These are phyloP conservation scores for Spodoptera frugiperda DNA, from an alignment of 1,140 invertebrate species.

Conservation along the genomic window DNA sequence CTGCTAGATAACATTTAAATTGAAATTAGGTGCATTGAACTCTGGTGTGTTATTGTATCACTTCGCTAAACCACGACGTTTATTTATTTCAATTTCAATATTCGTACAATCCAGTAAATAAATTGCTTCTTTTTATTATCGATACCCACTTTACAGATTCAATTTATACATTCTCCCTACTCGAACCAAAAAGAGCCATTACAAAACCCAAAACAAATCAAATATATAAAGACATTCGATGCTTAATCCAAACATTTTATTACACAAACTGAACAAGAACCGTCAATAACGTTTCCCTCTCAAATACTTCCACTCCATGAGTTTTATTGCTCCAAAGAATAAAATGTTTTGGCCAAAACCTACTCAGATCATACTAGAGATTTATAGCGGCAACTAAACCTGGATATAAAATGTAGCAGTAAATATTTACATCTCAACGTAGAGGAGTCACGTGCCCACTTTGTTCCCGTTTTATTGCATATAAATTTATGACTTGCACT, in stretches of 20 bases:
- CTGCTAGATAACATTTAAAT: too few relatives aligned
- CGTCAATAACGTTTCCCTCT: constrained; percentile 7
- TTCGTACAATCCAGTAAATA: too few relatives aligned
- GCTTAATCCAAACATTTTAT: not conserved
- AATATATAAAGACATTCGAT: not conserved
- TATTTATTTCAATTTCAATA: too few relatives aligned
- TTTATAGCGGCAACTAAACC: constrained; percentile 65
- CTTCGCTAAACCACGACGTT: too few relatives aligned
- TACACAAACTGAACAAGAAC: not conserved
- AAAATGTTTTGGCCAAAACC: constrained; percentile 37
- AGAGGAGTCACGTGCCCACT: constrained; percentile 68
- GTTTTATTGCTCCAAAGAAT: constrained; percentile 25
- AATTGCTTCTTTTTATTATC: too few relatives aligned
- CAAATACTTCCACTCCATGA: constrained; percentile 20
- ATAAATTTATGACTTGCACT: constrained; percentile 73
- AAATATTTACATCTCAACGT: constrained; percentile 75
- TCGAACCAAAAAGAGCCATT: too few relatives aligned
- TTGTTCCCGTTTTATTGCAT: constrained; percentile 72
- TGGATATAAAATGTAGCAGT: constrained; percentile 64
- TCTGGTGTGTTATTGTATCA: too few relatives aligned
- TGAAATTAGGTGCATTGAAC: too few relatives aligned
- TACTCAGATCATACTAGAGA: constrained; percentile 59
- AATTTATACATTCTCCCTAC: too few relatives aligned
- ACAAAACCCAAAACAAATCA: not conserved
- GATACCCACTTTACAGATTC: too few relatives aligned